Conservation (phyloP, 2,888 invertebrate genomes). For the Calephelis perditalis region DNA sequence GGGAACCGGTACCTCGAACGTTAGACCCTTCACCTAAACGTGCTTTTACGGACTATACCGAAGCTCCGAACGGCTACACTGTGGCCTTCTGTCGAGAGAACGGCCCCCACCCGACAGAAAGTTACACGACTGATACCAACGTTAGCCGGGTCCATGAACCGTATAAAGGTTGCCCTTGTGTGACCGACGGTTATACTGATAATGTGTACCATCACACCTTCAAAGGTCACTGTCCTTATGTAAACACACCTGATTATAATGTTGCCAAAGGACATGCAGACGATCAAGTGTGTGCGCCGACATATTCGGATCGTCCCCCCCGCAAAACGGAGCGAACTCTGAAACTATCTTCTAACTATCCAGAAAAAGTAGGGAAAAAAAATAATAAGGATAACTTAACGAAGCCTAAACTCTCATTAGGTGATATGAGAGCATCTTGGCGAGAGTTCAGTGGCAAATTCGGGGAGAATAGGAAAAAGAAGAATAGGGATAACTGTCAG, state of each 20-base stretch:
- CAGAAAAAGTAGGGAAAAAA: slow-evolving; percentile 23
- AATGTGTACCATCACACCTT: neutral
- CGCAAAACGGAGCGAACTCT: neutral
- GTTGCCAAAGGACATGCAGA: neutral
- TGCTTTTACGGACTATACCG: neutral
- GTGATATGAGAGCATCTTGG: slow-evolving; percentile 50
- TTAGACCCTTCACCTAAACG: neutral
- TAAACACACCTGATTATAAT: neutral
- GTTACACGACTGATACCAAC: neutral
- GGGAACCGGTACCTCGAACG: neutral
- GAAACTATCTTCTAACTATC: neutral
- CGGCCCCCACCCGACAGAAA: neutral
- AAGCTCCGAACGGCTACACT: neutral
- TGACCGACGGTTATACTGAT: neutral
- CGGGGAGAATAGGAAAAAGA: slow-evolving; percentile 42
- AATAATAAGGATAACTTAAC: slow-evolving; percentile 19
- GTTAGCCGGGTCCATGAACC: neutral
- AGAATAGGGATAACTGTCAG: slow-evolving; percentile 38
- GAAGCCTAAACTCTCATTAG: slow-evolving; percentile 39
- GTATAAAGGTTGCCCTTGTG: neutral
- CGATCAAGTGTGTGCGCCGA: neutral
- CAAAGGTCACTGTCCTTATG: neutral
- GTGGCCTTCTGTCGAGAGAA: neutral
- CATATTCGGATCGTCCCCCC: neutral
- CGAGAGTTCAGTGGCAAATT: slow-evolving; percentile 49